Evolutionary conservation across 2,888 invertebrate genomes (phyloP), one percentile per base, ranked within the genome.

Genomic region (Meiosimyza decipiens): DNA sequence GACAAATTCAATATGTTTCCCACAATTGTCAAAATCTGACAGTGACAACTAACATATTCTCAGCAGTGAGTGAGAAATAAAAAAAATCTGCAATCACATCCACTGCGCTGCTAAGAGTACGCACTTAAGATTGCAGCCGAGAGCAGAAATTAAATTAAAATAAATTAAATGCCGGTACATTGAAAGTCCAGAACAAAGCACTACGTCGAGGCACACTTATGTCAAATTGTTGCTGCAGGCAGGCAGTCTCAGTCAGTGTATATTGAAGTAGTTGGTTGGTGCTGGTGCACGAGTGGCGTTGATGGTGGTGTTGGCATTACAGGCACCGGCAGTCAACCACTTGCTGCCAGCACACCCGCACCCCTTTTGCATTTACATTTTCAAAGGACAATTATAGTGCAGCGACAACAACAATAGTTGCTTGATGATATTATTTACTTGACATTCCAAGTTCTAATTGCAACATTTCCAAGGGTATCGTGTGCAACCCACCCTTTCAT

Each of bases 1-100:
- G 70, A 70, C 70, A 63, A 18, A 50, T 47, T 63, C 70, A 70
- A 70, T 70, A 70, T 70, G 70, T 40, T 70, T 70, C 70, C 70
- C 70, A 70, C 70, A 70, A 62, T 70, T 70, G 70, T 70, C 70
- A 70, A 51, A 40, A n/a, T 62, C 70, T 63, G 70, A 51, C 54
- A 70, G 54, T 70, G 70, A 70, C 70, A 50, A 54, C 70, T 47
- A 70, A 70, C 62, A 70, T 70, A 70, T 63, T 63, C 18, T 16
- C 51, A 60, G 51, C 13, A 55, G 18, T 6, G n/a, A 33, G 47
- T 12, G 15, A 33, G 15, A 40, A 40, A 40, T 9, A 40, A 40
- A 52, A 16, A 40, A 63, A 70, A 70, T 70, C 63, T 47, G 70
- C 70, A 70, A 70, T 63, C 70, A 62, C 70, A 22, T 62, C 62